These are phyloP conservation scores for Lysandra coridon DNA, from an alignment of 2,888 invertebrate genomes.

Conservation along the genomic window DNA sequence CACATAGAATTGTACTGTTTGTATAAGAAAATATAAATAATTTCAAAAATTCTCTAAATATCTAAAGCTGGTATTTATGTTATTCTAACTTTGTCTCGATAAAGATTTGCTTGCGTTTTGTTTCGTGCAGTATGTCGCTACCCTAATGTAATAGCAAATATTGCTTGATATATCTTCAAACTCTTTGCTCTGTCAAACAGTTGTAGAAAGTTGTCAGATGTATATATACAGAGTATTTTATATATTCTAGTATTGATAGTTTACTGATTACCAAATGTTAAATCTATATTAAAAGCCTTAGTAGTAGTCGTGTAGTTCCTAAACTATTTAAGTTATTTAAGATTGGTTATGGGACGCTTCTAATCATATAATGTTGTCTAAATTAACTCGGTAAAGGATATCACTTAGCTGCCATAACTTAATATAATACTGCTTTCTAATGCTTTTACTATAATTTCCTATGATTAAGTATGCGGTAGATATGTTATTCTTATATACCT, in stretches of 20 bases:
- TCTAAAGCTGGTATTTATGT: neutral
- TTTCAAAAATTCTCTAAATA: neutral
- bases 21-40: neutral
- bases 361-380: neutral
- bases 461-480: constrained; percentile 37
- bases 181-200: constrained; percentile 31
- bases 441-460: constrained; percentile 50
- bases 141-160: neutral
- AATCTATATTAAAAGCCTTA: constrained; percentile 32
- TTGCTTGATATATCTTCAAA: constrained; percentile 29
- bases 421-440: constrained; percentile 57
- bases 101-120: neutral
- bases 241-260: constrained; percentile 21
- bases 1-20: neutral
- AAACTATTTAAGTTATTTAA: constrained; percentile 8
- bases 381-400: constrained; percentile 19
- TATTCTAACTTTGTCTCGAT: neutral
- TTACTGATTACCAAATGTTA: constrained; percentile 26
- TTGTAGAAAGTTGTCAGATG: constrained; percentile 24
- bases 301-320: constrained; percentile 7
- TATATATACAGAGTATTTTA: constrained; percentile 22
- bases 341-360: constrained; percentile 46
- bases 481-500: constrained; percentile 43
- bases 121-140: neutral
- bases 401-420: constrained; percentile 51